Base-by-base conservation (phyloP, 2,797 vertebrate genomes). In the Amblyopsis hoosieri region DNA sequence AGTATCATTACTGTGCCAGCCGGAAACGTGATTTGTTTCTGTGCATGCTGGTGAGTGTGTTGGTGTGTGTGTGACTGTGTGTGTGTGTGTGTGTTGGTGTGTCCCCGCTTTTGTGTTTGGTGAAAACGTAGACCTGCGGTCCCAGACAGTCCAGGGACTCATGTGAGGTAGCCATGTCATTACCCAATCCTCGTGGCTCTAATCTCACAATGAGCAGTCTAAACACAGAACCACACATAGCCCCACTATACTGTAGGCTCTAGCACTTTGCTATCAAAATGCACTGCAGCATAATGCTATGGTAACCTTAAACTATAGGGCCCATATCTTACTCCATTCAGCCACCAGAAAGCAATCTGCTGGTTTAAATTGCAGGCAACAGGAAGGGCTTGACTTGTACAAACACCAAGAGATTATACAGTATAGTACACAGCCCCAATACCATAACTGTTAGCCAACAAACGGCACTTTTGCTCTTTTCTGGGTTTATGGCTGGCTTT, bases 121-220 rank as follows among this genome's bases (percentile, higher is more conserved):
- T 47, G 64, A 47, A 66, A 58, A 82, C 76, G 74, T 60, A 60
- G 72, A 72, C 62, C 65, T 33, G 50, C 57, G 60, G 75, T 78
- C 79, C 77, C 84, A 89, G 89, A 91, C 86, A 84, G 81, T 81
- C 78, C 87, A 90, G 88, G 88, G 89, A 82, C 90, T 89, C 56
- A 2, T 53, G 76, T 74, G 84, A 19, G 47, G 84, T 65, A 91
- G 87, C 86, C 84, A 80, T 91, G 88, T 85, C 83, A 89, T 93
- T 92, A 92, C 78, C 79, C 75, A 57, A 84, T 85, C 83, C 79
- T 86, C 85, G 83, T 81, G 70, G 78, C 87, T 83, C 81, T 89
- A 89, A 90, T 90, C 88, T 87, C 79, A 85, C 85, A 76, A 72
- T 29, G 74, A 81, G 85, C 85, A 83, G 84, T 86, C 80, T 85